Base-by-base conservation (phyloP, 2,797 vertebrate genomes). In the Gila robusta region DNA sequence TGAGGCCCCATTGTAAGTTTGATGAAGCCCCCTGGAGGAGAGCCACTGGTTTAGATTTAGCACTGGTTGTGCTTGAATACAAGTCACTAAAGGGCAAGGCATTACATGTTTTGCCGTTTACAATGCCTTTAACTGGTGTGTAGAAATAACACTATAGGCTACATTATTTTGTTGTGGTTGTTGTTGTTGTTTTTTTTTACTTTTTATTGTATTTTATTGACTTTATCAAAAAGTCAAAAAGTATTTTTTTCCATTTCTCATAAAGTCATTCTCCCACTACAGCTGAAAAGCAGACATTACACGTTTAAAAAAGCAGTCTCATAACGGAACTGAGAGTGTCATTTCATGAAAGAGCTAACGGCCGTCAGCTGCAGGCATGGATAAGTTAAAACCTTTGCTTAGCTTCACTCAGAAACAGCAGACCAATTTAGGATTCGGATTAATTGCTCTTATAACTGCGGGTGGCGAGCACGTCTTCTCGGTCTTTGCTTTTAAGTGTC, bases 381-480 rank as follows among this genome's bases (percentile, higher is more conserved):
- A 96, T 0, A 92, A 74, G 39, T 89, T 97, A 4, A 91, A 1
- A 0, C 0, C 1, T 0, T 32, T 87, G 0, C 0, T 95, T 26
- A 84, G 91, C 56, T 84, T 96, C 52, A 89, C 39, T 28, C 72
- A 84, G 17, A 90, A 82, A 11, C 81, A 93, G 56, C 90, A 92
- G 84, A 86, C 21, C 0, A 12, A 77, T 11, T 37, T 97, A 8
- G 76, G 94, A 3, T 96, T 92, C 1, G 91, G 96, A 6, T 0
- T 86, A 0, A 82, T 96, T 16, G 95, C 95, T 5, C 87, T 97
- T 70, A 28, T 97, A 87, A 97, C 94, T 0, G 95, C 90, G 0
- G 93, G 92, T 3, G 92, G 92, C 0, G 95, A 98, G 89, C 91
- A 92, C 10, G 39, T 96, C 44, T 97, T 97, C 89, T 97, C 96